A percentile compares a stretch with the other conserved stretches of the same genome.
These are phyloP conservation scores for Anastrepha ludens DNA, from an alignment of 1,140 invertebrate species.

Conservation along the genomic window DNA sequence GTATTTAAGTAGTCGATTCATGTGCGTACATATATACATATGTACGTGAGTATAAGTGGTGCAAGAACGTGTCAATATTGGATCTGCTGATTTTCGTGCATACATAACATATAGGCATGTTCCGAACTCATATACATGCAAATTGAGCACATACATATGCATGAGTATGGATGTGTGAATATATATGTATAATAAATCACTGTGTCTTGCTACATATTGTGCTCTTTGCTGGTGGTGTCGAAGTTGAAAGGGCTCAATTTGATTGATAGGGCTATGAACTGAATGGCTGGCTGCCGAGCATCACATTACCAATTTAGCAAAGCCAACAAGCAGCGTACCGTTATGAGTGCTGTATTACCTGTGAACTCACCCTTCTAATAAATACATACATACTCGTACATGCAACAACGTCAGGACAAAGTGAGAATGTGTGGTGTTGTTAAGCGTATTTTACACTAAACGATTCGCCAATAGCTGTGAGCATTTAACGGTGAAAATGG, in stretches of 20 bases:
- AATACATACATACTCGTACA: background rate
- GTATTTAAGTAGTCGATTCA: no score
- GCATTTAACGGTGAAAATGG: background rate
- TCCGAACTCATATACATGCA: no score
- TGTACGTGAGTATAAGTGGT: background rate
- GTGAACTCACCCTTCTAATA: background rate
- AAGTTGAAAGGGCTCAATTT: conserved; percentile 36
- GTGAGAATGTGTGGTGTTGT: background rate
- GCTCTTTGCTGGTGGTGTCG: background rate
- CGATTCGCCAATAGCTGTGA: background rate
- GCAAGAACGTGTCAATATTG: background rate
- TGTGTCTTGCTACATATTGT: background rate
- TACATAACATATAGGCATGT: background rate
- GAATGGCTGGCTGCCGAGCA: conserved; percentile 16
- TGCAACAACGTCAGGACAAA: no score
- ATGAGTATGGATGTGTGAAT: background rate
- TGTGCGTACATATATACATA: background rate
- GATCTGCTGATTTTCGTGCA: background rate
- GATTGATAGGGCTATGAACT: conserved; percentile 30
- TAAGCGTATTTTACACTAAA: background rate
- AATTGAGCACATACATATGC: background rate
- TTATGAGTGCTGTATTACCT: conserved; percentile 1
- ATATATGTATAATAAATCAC: background rate
- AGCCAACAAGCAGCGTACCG: background rate
- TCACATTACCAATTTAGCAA: conserved; percentile 32